Evolutionary conservation across 2,113 vertebrate species (phyloP), one percentile per base, ranked within the genome.

Genomic region (Cynopterus brachyotis): DNA sequence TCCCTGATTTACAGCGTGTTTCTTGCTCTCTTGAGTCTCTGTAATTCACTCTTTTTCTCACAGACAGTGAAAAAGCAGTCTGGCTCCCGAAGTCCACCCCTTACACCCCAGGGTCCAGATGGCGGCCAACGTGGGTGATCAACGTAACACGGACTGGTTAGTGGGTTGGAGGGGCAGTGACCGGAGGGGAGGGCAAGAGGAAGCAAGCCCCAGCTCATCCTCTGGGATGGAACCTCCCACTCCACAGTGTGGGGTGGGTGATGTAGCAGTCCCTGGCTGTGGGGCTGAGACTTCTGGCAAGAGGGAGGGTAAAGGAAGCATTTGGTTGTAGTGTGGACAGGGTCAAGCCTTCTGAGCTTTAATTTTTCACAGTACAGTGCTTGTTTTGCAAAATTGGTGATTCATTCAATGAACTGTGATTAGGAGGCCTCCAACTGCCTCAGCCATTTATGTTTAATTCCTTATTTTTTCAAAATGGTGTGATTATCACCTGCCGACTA

Each of bases 51-150:
- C 30, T 73, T 94, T 91, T 82, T 73, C 67, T 84, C 24, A n/a
- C 8, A 95, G 85, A 89, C 83, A 64, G 92, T 88, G 57, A 93
- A 59, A 89, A 96, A 83, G 80, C 90, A 97, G 64, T 57, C 97
- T 97, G 96, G 96, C 94, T 97, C 97, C 97, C 83, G 86, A 87
- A 80, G 95, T 83, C 80, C 95, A 80, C 47, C 59, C 80, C 45
- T 76, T 73, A 50, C 17, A 81, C 93, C 95, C 95, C 92, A 70
- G 79, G 96, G 96, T 97, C 96, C 96, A 94, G 81, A 98, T 98
- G 98, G 96, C 98, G 66, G 96, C 98, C 97, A 98, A 98, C n/a
- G 96, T 98, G 94, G 98, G 98, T 75, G 98, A 98, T 72, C 98
- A 98, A 9, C 98, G 97, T 5, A 73, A 91, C 64, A 79, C 97